Base-by-base conservation (phyloP, 2,797 vertebrate genomes). In the Syndactyla subalaris region DNA sequence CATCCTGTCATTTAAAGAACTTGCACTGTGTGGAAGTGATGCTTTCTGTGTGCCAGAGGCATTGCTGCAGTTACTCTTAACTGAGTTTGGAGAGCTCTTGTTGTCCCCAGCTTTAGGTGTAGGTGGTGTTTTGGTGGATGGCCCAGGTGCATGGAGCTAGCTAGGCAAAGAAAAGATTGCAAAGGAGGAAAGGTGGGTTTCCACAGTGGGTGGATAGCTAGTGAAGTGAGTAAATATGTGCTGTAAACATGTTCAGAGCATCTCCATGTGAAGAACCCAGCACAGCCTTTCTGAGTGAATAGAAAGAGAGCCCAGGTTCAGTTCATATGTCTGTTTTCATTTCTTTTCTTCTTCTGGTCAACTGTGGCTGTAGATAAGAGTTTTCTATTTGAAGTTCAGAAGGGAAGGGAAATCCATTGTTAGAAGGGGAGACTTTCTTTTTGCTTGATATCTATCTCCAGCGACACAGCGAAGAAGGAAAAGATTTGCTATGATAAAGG, bases 361-460 rank as follows among this genome's bases (percentile, higher is more conserved):
- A 97, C 97, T 97, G 97, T 96, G 95, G 96, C 95, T 97, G 92
- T 83, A 97, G 97, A 97, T 97, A 97, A 96, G 96, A 95, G 94
- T 94, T 97, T 96, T 96, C 96, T 97, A 95, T 97, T 97, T 97
- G 97, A 97, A 97, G 96, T 97, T 96, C 97, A 97, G 96, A 97
- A 97, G 94, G 93, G 95, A 97, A 97, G 95, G 95, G 97, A 97
- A 97, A 96, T 96, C 96, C 95, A 97, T 97, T 97, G 96, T 97
- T 97, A 95, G 92, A 97, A 95, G 95, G 91, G 89, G 89, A 97
- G 94, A 97, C 95, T 89, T 97, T 97, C 96, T 97, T 96, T 97
- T 95, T 95, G 81, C 96, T 96, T 97, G 96, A 94, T 97, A 95
- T 77, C 95, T 95, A 96, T 97, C 96, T 96, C 86, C 89, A 95